These are phyloP conservation scores for Theonella swinhoei DNA, from an alignment of 37 sponge, comb jelly and placozoan genomes.

Conservation along the genomic window DNA sequence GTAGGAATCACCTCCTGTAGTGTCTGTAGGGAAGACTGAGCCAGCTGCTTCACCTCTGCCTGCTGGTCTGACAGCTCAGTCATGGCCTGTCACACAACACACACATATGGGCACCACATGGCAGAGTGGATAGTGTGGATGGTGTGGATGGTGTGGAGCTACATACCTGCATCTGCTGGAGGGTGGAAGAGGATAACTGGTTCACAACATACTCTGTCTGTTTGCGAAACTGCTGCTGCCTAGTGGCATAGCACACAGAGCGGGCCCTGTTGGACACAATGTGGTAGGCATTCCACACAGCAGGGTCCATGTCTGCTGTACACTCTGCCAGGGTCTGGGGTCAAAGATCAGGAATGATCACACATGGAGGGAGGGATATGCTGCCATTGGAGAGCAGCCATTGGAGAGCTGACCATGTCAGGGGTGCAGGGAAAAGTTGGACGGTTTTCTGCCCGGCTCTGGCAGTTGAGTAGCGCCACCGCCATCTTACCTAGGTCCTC, in stretches of 20 bases:
- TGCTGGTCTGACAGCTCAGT: background rate
- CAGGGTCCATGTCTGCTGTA: slow-evolving; percentile 75
- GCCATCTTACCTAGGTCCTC: slow-evolving; percentile 83
- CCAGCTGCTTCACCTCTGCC: background rate
- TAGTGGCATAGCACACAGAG: slow-evolving; percentile 76
- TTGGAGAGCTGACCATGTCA: slow-evolving; percentile 54
- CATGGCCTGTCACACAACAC: background rate
- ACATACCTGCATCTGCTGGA: background rate
- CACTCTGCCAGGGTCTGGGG: slow-evolving; percentile 79
- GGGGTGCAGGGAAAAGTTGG: slow-evolving; percentile 66
- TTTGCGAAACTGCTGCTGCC: slow-evolving; percentile 75
- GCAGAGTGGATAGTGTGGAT: background rate
- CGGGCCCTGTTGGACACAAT: slow-evolving; percentile 86
- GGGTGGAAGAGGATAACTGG: slow-evolving; percentile 35
- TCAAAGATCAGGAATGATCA: too few relatives aligned
- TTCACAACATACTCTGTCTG: slow-evolving; percentile 81
- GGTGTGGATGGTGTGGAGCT: background rate
- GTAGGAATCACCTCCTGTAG: background rate
- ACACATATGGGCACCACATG: background rate
- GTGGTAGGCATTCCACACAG: slow-evolving; percentile 87
- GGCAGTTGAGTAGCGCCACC: slow-evolving; percentile 82
- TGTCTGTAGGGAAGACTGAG: background rate
- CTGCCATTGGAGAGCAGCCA: background rate
- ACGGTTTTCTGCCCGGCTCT: slow-evolving; percentile 65
- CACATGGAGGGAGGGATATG: background rate